These are phyloP conservation scores for Sinella curviseta DNA, from an alignment of 1,140 invertebrate genomes.

Conservation along the genomic window DNA sequence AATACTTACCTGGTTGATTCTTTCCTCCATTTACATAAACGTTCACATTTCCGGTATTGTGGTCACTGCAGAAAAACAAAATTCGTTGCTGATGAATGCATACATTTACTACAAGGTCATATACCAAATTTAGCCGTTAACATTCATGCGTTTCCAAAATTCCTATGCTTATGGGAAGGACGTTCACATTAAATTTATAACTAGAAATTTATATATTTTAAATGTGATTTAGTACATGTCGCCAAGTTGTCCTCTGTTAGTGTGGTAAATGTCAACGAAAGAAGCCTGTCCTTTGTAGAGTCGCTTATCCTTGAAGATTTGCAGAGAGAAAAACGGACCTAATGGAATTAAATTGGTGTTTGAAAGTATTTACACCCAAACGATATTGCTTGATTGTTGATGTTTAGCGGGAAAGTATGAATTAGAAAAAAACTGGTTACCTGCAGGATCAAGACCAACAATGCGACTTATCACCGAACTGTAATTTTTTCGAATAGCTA, in stretches of 20 bases:
- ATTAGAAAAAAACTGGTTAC: too few relatives aligned
- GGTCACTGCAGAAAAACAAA: conserved; percentile 5
- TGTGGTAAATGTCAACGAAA: conserved; percentile 39
- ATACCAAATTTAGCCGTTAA: background rate
- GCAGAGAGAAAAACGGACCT: conserved; percentile 21
- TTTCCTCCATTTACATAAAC: conserved; percentile 34
- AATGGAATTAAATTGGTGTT: too few relatives aligned
- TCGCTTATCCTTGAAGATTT: conserved; percentile 6
- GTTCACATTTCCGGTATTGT: conserved; percentile 31
- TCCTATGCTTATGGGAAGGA: too few relatives aligned
- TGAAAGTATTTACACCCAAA: too few relatives aligned
- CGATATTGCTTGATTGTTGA: too few relatives aligned
- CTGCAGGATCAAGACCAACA: conserved; percentile 30
- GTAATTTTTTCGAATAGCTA: background rate
- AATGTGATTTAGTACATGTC: too few relatives aligned
- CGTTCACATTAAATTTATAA: too few relatives aligned
- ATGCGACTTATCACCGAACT: conserved; percentile 6
- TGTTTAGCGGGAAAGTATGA: too few relatives aligned
- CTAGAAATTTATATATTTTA: too few relatives aligned
- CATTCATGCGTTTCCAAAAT: background rate
- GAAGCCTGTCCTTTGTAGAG: conserved; percentile 23
- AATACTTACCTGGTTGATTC: conserved; percentile 33
- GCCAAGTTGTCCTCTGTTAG: conserved; percentile 35
- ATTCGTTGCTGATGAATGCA: too few relatives aligned
- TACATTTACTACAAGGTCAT: too few relatives aligned